phyloP scores from a whole-genome alignment of 2,888 invertebrate species.

The Pyralis farinalis region DNA sequence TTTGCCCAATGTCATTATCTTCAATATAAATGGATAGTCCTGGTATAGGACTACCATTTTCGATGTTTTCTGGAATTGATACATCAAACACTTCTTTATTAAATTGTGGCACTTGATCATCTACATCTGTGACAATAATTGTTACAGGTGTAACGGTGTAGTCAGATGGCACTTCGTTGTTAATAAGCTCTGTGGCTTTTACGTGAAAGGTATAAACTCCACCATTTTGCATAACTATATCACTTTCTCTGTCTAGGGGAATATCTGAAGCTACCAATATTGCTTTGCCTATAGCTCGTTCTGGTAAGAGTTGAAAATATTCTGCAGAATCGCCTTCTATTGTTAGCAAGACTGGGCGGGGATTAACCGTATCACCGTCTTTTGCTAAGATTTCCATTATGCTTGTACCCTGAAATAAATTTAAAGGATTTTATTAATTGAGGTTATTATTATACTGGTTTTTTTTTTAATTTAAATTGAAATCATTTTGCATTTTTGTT shows the following conservation, averaged over 20 bases:
- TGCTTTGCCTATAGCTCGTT: constrained; percentile 79
- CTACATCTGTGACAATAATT: constrained; percentile 89
- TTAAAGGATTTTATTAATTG: too few relatives aligned
- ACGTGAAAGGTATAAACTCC: constrained; percentile 88
- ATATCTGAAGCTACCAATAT: constrained; percentile 82
- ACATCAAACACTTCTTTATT: constrained; percentile 84
- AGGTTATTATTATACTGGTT: too few relatives aligned
- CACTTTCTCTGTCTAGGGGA: constrained; percentile 88
- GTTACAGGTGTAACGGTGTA: constrained; percentile 85
- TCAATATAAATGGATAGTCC: constrained; percentile 87
- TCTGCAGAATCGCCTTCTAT: constrained; percentile 85
- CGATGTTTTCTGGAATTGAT: constrained; percentile 88
- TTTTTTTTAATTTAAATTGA: neutral
- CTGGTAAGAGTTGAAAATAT: constrained; percentile 84
- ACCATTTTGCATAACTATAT: constrained; percentile 87
- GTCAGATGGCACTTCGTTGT: constrained; percentile 86
- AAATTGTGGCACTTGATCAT: constrained; percentile 88
- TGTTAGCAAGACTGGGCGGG: constrained; percentile 83
- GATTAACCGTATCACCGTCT: constrained; percentile 91
- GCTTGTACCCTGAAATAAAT: constrained; percentile 72
- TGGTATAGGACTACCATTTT: constrained; percentile 84
- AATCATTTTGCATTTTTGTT: neutral
- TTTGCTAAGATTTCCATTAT: constrained; percentile 87
- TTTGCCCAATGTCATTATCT: constrained; percentile 87
- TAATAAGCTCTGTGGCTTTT: constrained; percentile 87